phyloP scores from a whole-genome alignment of 2,113 vertebrate genomes.

The Sander vitreus region DNA sequence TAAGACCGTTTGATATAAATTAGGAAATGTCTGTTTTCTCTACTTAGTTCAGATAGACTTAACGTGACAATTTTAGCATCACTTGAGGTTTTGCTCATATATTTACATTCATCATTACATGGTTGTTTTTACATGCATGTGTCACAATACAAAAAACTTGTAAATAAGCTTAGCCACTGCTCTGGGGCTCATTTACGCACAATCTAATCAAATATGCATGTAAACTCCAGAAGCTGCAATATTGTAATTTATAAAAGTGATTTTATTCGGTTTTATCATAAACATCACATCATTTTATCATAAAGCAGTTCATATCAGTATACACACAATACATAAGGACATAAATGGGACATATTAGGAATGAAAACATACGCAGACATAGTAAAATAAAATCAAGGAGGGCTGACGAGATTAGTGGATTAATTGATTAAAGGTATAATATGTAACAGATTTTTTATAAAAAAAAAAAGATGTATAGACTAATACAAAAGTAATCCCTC shows the following conservation, averaged over 20 bases:
- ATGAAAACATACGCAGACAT: neutral
- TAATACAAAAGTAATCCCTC: no score
- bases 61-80: neutral
- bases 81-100: neutral
- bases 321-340: neutral
- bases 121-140: neutral
- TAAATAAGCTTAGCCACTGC: neutral
- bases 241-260: no score
- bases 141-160: neutral
- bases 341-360: no score
- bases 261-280: neutral
- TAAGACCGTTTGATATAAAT: slow-evolving; percentile 31
- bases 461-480: no score
- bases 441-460: no score
- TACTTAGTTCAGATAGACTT: neutral
- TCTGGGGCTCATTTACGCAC: neutral
- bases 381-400: neutral
- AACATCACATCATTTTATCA: no score
- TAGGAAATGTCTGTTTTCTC: slow-evolving; percentile 22
- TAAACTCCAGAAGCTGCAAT: neutral
- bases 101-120: neutral
- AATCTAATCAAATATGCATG: neutral
- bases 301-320: neutral
- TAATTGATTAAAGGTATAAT: neutral
- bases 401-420: neutral